Evolutionary conservation across 1,140 invertebrate genomes (phyloP), one percentile per base, ranked within the genome.

Genomic region (Platyura marginata): DNA sequence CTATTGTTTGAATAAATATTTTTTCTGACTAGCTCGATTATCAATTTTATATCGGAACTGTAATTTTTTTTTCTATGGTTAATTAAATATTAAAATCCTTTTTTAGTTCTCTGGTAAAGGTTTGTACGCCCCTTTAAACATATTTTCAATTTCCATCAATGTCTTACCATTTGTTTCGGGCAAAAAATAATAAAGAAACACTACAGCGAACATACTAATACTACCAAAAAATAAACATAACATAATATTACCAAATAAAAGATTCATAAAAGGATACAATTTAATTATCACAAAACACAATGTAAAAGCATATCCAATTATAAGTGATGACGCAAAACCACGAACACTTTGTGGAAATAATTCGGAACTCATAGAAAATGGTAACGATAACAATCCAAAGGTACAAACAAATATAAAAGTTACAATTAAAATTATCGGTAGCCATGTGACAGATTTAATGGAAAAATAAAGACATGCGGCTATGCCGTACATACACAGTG

Each of bases 101-200:
- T n/a, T n/a, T n/a, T n/a, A n/a, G n/a, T n/a, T n/a, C n/a, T n/a
- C n/a, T n/a, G n/a, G n/a, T n/a, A n/a, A n/a, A n/a, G n/a, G n/a
- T n/a, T n/a, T n/a, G n/a, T n/a, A n/a, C n/a, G n/a, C n/a, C n/a
- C n/a, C n/a, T n/a, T n/a, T n/a, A 18, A 40, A 40, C 38, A 40
- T 40, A 22, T 71, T 64, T 45, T 75, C 71, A 25, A 89, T 82
- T 55, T 88, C 77, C 16, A 76, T 67, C 3, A 88, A 59, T 1
- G 71, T 74, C 48, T 78, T 80, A 0, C 82, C 78, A 46, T 77
- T 81, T 0, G 86, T 92, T 59, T 92, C 87, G 0, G 87, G 86
- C 3, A 91, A 54, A 13, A 72, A 70, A 6, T 75, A 56, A 3
- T 68, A 55, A 0, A 85, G 64, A 49, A 85, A 81, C 1, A 87